Base-by-base conservation (phyloP, 2,113 vertebrate genomes). In the Hippocampus barbouri region DNA sequence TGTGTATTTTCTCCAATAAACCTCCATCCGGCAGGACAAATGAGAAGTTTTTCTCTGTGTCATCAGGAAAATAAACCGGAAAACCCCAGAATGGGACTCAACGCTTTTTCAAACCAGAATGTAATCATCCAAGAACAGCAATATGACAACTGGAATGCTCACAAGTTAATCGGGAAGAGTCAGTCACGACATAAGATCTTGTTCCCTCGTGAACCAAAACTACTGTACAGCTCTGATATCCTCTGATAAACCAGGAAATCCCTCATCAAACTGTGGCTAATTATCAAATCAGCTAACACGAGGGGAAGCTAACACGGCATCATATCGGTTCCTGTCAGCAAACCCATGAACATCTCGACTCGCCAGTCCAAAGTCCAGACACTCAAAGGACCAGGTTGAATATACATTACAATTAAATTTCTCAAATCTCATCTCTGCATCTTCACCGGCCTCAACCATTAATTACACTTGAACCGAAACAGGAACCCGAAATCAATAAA, bases 401-500 rank as follows among this genome's bases (percentile, higher is more conserved):
- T 67, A 41, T 82, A 75, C 75, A 81, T 10, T 77, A 77, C 62
- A 38, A 57, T 41, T 65, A 68, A 40, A 30, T 72, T 74, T 54
- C 71, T 73, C 62, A 38, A 41, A 30, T 47, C 49, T 25, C 8
- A 66, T 51, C 78, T 8, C 76, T 68, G 63, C 77, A 72, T 75
- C 71, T 75, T 64, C 56, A 34, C 72, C 25, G 69, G 47, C 62
- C 70, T 74, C 63, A 18, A 81, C 82, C 83, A 85, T 45, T 64
- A 86, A 87, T 86, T 78, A 85, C 64, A 74, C 72, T 53, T 45
- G 57, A 84, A 79, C 75, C 80, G 78, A 78, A 86, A 75, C 82
- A 73, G 72, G 77, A 88, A 80, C 72, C 74, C 73, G 75, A 81
- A 83, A 89, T 89, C 89, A 80, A 90, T 87, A 53, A 70, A 68